phyloP scores from a whole-genome alignment of 92 coral and sea anemone genomes.

The Phenganax stokvisi region DNA sequence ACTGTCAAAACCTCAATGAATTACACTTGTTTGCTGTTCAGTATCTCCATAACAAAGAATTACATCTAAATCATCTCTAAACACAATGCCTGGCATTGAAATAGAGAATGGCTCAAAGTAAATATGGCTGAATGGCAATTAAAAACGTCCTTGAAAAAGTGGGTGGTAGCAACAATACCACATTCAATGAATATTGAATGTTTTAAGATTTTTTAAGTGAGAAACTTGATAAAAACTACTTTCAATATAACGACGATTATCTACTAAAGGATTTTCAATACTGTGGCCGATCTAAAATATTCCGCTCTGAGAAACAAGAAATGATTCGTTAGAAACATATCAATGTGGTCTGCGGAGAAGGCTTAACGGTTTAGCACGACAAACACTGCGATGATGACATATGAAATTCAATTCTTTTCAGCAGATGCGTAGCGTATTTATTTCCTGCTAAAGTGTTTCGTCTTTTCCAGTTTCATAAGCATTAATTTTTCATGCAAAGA shows the following conservation, averaged over 20 bases:
- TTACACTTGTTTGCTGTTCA: conserved; percentile 92
- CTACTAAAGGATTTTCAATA: conserved; percentile 29
- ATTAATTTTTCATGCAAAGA: conserved; percentile 36
- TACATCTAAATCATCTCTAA: conserved; percentile 74
- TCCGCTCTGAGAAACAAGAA: conserved; percentile 60
- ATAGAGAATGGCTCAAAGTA: conserved; percentile 70
- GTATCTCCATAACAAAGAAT: conserved; percentile 99
- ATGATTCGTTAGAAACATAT: conserved; percentile 54
- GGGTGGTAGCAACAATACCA: conserved; percentile 65
- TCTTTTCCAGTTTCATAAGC: conserved; percentile 27
- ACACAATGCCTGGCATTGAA: conserved; percentile 90
- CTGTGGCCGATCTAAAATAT: conserved; percentile 55
- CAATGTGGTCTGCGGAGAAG: not conserved
- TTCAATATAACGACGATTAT: conserved; percentile 63
- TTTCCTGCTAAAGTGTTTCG: conserved; percentile 9
- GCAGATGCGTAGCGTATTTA: conserved; percentile 36
- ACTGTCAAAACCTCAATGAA: conserved; percentile 95
- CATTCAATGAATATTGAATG: conserved; percentile 62
- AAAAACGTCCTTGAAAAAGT: conserved; percentile 66
- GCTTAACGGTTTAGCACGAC: not conserved
- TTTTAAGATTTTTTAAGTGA: conserved; percentile 83
- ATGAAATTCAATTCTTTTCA: conserved; percentile 33
- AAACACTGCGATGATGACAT: conserved; percentile 38
- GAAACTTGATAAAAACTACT: conserved; percentile 63
- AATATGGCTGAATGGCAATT: conserved; percentile 77